Evolutionary conservation across 2,797 vertebrate species (phyloP).

Genomic region (Amblyopsis hoosieri): DNA sequence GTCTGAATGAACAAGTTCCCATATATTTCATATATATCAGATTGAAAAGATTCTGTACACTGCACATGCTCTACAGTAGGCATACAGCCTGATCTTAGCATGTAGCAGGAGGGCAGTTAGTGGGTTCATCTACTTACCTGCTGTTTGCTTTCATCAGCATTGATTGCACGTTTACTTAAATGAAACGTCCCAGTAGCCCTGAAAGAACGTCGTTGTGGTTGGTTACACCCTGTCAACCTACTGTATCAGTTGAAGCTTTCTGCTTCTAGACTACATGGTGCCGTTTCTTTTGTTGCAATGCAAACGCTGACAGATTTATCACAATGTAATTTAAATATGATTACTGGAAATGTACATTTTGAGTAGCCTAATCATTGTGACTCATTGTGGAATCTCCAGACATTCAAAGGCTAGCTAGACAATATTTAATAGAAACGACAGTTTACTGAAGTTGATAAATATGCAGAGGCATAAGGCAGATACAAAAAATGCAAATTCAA

Average conservation of each 20-base stretch:
- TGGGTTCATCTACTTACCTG: conserved; percentile 40
- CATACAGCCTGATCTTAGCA: background rate
- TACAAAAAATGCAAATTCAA: background rate
- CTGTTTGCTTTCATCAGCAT: conserved; percentile 52
- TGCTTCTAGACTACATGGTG: conserved; percentile 18
- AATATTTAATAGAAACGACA: too few species aligned
- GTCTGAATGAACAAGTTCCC: too few species aligned
- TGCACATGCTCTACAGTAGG: background rate
- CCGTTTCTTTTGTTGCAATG: conserved; percentile 25
- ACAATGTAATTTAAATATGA: background rate
- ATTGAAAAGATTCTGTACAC: background rate
- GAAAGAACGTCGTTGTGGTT: conserved; percentile 60
- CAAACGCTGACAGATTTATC: conserved; percentile 11
- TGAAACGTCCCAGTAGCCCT: conserved; percentile 58
- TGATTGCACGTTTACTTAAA: conserved; percentile 67
- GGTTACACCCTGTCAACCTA: conserved; percentile 62
- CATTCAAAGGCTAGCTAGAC: too few species aligned
- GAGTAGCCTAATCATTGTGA: too few species aligned
- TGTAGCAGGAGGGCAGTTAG: conserved; percentile 27
- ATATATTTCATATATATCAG: background rate
- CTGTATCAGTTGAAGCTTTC: conserved; percentile 33
- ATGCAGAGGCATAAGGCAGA: background rate
- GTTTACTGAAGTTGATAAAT: too few species aligned
- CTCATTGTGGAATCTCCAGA: too few species aligned
- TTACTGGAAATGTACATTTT: too few species aligned